These are phyloP conservation scores for Hemicordylus capensis DNA, from an alignment of 2,113 vertebrate species.

Conservation along the genomic window DNA sequence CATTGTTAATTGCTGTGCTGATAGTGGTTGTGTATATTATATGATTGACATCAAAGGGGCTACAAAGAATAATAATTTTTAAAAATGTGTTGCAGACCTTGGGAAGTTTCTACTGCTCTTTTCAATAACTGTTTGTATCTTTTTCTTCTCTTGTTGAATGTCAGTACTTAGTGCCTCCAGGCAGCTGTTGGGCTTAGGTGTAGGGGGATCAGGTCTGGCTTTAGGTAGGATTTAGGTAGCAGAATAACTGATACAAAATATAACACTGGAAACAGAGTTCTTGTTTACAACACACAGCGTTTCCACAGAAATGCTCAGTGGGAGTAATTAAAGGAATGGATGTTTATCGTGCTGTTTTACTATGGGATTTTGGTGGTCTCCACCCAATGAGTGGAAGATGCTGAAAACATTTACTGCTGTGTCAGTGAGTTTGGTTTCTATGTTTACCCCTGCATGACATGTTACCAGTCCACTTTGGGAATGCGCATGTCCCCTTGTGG, in stretches of 20 bases:
- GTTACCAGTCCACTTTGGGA: neutral
- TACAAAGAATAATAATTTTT: neutral
- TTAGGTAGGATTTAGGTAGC: neutral
- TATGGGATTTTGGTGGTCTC: neutral
- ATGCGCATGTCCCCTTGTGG: neutral
- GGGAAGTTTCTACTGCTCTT: neutral
- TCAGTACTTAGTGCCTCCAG: neutral
- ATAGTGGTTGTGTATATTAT: neutral
- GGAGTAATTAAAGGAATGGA: conserved; percentile 8
- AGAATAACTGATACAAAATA: neutral
- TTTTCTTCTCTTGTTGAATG: neutral
- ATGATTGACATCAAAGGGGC: neutral
- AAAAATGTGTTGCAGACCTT: neutral
- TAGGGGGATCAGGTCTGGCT: neutral
- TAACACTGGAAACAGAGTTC: neutral
- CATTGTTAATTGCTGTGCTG: neutral
- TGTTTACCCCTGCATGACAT: neutral
- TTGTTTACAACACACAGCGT: neutral
- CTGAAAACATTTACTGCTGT: neutral
- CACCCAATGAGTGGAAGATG: neutral
- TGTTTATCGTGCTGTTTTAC: neutral
- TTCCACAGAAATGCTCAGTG: neutral
- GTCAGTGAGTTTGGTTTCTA: neutral
- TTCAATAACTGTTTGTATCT: neutral
- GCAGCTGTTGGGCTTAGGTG: neutral